These are phyloP conservation scores for Mormyrops boulengeri DNA, from an alignment of 2,797 vertebrate species.

Conservation along the genomic window DNA sequence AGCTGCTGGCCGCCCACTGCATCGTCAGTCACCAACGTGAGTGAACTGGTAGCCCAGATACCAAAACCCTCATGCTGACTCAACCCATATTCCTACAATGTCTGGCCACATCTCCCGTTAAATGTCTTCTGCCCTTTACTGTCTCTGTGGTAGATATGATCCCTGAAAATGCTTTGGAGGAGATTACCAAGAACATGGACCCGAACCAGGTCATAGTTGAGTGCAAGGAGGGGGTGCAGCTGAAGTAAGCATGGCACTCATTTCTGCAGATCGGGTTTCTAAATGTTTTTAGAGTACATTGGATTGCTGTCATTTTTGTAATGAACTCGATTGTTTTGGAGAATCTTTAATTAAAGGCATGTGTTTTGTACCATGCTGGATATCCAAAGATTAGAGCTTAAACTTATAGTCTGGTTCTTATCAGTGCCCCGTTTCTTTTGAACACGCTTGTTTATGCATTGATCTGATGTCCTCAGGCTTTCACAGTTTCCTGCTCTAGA, in stretches of 20 bases:
- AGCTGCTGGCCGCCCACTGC: constrained; percentile 92
- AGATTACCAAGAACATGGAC: constrained; percentile 97
- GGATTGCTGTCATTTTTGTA: background rate
- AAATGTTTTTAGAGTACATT: background rate
- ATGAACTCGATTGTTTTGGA: background rate
- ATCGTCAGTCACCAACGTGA: constrained; percentile 95
- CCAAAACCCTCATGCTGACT: background rate
- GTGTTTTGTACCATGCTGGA: background rate
- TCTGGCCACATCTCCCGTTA: background rate
- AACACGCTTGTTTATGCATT: background rate
- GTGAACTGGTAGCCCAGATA: constrained; percentile 36
- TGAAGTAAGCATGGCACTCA: constrained; percentile 75
- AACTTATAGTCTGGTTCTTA: background rate
- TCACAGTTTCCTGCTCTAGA: constrained; percentile 93
- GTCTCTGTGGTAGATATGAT: constrained; percentile 76
- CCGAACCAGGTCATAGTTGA: constrained; percentile 88
- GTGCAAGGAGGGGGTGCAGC: constrained; percentile 76
- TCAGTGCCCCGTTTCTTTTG: background rate
- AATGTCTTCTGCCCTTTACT: background rate
- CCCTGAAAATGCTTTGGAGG: constrained; percentile 95
- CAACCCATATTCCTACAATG: background rate
- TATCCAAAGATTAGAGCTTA: background rate
- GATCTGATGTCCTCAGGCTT: constrained; percentile 59
- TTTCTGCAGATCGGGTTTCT: background rate
- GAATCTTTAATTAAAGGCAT: background rate